Evolutionary conservation across 2,888 invertebrate genomes (phyloP), one percentile per base, ranked within the genome.

Genomic region (Eristalis arbustorum): DNA sequence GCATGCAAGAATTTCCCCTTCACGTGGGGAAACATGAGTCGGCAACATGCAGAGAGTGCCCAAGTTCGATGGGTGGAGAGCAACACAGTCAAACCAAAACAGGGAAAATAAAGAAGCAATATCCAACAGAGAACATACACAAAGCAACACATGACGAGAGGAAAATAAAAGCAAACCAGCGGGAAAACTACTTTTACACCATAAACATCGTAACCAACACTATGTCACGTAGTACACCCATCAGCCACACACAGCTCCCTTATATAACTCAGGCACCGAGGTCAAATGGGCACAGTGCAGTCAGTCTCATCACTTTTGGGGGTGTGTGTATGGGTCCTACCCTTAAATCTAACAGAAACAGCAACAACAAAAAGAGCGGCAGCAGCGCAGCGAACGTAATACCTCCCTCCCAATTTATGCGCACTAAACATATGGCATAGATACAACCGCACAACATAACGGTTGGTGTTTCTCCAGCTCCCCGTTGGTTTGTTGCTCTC

Each of bases 381-480:
- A 49, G 57, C 63, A 74, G 68, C 49, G 40, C 87, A 75, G 82
- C 72, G 28, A 79, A 79, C 83, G 87, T 83, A 87, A 87, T 87
- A 83, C 83, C 87, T 87, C 83, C 87, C 87, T 87, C 83, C 78
- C 61, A 75, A 87, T 83, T 87, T 87, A 83, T 87, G 87, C 87
- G 87, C 87, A 87, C 57, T 83, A 79, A 82, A 68, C 87, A 87
- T 87, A 83, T 75, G 83, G 42, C 78, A 83, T 74, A 59, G 77
- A 78, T 74, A 74, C 66, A 77, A 81, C 67, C 42, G 68, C 64
- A 68, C 76, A 85, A 28, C 76, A 77, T 78, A 82, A 72, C 78
- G 25, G 57, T 68, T 83, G 64, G 42, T 71, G 64, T 68, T 85
- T 83, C 87, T 67, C 83, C 87, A 82, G 57, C 69, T 62, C 28